Evolutionary conservation across 2,888 invertebrate genomes (phyloP).

Genomic region (Alloscopus bannaensis): DNA sequence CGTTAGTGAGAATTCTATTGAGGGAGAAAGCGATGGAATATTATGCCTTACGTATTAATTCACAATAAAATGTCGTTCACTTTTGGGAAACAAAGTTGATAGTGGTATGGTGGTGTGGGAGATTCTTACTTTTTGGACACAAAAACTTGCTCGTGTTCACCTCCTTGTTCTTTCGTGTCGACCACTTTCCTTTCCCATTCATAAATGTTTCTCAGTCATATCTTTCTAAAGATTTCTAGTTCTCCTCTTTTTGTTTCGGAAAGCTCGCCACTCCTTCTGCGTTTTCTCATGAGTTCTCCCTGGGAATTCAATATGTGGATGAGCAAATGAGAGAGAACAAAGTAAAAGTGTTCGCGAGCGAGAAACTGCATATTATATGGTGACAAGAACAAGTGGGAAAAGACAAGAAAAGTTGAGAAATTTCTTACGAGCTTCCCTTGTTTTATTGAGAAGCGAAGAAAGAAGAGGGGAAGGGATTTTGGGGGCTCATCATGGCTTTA

Average conservation of each 20-base stretch:
- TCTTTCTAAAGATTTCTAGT: neutral
- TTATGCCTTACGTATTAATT: no score
- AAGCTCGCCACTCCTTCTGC: neutral
- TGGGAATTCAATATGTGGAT: constrained; percentile 13
- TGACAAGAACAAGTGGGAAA: constrained; percentile 27
- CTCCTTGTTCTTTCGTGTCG: constrained; percentile 4
- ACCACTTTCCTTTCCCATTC: no score
- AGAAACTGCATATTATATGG: constrained; percentile 30
- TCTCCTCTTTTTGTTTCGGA: constrained; percentile 3
- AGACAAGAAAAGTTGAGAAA: constrained; percentile 58
- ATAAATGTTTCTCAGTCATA: neutral
- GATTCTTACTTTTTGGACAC: constrained; percentile 22
- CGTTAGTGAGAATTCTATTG: neutral
- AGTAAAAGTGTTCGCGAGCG: constrained; percentile 9
- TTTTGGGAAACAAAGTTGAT: constrained; percentile 18
- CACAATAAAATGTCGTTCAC: constrained; percentile 9
- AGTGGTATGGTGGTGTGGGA: neutral
- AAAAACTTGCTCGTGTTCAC: constrained; percentile 47
- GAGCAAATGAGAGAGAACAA: constrained; percentile 4
- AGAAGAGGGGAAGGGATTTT: constrained; percentile 13
- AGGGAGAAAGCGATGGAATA: no score
- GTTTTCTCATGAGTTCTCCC: neutral
- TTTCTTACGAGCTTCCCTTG: constrained; percentile 49
- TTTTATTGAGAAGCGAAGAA: constrained; percentile 38
- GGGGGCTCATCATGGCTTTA: constrained; percentile 27